A percentile compares a stretch with the other conserved stretches of the same genome.
Evolutionary conservation across 2,797 vertebrate species (phyloP).

Genomic region (Pseudochaenichthys georgianus): DNA sequence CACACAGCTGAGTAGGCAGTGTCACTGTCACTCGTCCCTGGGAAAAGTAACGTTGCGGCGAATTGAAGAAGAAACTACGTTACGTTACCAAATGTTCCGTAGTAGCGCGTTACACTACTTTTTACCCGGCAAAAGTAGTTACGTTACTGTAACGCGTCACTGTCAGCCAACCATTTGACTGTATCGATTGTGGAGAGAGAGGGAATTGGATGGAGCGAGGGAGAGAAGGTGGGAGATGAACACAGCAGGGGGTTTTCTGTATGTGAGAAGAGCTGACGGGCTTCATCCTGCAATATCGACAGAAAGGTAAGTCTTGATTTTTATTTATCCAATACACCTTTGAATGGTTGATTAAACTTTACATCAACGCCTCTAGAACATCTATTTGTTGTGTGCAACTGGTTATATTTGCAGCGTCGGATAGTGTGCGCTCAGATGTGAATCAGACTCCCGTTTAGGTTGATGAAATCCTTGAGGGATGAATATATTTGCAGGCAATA

Average conservation of each 20-base stretch:
- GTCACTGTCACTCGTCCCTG: too few species aligned
- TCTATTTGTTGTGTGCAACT: not conserved
- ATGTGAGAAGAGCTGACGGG: conserved; percentile 17
- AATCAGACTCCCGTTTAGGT: not conserved
- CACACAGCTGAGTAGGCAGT: too few species aligned
- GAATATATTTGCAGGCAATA: not conserved
- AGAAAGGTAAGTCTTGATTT: conserved; percentile 48
- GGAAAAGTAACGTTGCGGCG: too few species aligned
- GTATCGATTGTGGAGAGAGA: conserved; percentile 1
- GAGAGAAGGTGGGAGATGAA: conserved; percentile 14
- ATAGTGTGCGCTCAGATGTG: not conserved
- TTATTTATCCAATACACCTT: not conserved
- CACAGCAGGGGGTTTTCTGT: not conserved
- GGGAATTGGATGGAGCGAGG: not conserved
- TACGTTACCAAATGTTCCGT: too few species aligned
- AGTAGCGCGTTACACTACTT: too few species aligned
- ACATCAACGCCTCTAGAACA: not conserved
- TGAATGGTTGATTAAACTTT: not conserved
- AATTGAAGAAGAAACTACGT: too few species aligned
- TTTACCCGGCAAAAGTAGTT: too few species aligned
- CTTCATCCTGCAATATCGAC: conserved; percentile 9
- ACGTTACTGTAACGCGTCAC: too few species aligned
- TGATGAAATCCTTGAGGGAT: not conserved
- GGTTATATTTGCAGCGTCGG: not conserved
- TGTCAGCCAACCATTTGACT: not conserved